Conservation (phyloP, 2,113 vertebrate species). For the Xyrauchen texanus region DNA sequence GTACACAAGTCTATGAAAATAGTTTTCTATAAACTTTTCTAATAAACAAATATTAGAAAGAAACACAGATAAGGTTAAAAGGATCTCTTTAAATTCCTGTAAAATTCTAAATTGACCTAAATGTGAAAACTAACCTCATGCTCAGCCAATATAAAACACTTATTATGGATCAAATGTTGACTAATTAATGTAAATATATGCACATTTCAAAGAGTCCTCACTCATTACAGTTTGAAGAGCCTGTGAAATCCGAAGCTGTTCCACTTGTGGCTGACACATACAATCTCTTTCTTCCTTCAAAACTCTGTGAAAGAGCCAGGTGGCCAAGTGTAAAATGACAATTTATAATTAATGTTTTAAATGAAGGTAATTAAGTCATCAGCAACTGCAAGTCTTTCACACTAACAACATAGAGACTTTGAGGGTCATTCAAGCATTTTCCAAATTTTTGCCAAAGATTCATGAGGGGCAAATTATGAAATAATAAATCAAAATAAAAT, state of each 20-base stretch:
- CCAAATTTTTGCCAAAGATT: not conserved
- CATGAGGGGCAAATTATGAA: not conserved
- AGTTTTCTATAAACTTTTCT: too few species aligned
- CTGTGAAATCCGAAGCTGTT: not conserved
- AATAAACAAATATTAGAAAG: too few species aligned
- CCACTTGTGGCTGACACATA: slow-evolving; percentile 15
- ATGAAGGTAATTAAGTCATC: slow-evolving; percentile 6
- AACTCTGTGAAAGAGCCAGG: slow-evolving; percentile 19
- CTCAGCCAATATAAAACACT: slow-evolving; percentile 5
- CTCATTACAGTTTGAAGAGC: slow-evolving; percentile 6
- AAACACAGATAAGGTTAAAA: not conserved
- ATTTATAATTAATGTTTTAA: too few species aligned
- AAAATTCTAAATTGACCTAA: not conserved
- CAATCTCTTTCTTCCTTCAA: slow-evolving; percentile 33
- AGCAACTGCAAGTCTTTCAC: slow-evolving; percentile 35
- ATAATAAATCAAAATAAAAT: slow-evolving; percentile 11
- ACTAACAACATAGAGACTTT: not conserved
- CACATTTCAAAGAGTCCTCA: slow-evolving; percentile 1
- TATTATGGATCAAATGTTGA: slow-evolving; percentile 4
- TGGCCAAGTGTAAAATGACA: not conserved
- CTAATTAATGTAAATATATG: slow-evolving; percentile 27
- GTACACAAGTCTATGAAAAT: not conserved
- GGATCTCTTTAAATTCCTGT: not conserved
- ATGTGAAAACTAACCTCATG: slow-evolving; percentile 20
- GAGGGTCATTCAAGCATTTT: too few species aligned